Base-by-base conservation (phyloP, 2,888 invertebrate genomes). In the Archaeoteleia sp. region DNA sequence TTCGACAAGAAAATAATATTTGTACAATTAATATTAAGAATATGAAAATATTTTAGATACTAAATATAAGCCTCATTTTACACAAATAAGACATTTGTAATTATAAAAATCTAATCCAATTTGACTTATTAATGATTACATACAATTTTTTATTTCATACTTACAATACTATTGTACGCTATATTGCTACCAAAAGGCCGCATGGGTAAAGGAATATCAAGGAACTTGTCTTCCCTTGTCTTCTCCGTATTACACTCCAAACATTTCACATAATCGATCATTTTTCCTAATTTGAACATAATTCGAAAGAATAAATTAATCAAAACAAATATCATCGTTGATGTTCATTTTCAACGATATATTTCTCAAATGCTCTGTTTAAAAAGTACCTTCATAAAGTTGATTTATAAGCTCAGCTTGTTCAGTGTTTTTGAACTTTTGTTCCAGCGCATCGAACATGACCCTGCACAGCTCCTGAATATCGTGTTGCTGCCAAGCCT, bases 401-500 rank as follows among this genome's bases (percentile, higher is more conserved):
- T 91, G 90, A 72, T 93, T 93, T 55, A 96, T 95, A 6, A 95
- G 87, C 81, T 94, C 91, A 1, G 92, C 91, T 82, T 95, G 93
- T 72, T 92, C 90, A 1, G 94, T 94, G 73, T 93, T 91, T 82
- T 92, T 92, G 85, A 95, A 94, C 77, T 92, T 93, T 73, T 91
- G 91, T 82, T 95, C 95, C 37, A 96, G 85, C 0, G 95, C 95
- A 82, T 96, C 95, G 82, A 96, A 95, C 93, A 96, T 95, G 5
- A 95, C 93, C 35, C 95, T 88, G 80, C 94, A 95, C 51, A 96
- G 86, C 83, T 96, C 95, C 82, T 96, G 95, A 45, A 96, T 94
- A 81, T 96, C 96, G 80, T 96, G 96, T 79, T 96, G 96, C 76
- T 95, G 94, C 93, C 95, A 95, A 0, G 94, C 94, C 84, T 95